Evolutionary conservation across 2,888 invertebrate genomes (phyloP), one percentile per base, ranked within the genome.

Genomic region (Pheosia tremula): DNA sequence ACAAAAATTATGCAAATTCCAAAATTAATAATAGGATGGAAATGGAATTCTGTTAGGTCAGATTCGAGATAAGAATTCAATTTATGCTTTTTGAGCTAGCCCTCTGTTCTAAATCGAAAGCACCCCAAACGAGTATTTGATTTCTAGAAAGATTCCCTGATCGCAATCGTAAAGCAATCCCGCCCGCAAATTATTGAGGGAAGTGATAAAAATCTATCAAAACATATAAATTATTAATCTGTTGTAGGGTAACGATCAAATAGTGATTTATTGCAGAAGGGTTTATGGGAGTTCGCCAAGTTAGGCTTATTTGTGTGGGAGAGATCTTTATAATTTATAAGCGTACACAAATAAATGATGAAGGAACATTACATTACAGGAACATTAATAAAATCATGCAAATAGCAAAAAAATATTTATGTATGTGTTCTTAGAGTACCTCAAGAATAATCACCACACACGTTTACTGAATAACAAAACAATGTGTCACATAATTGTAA

Each of bases 31-130:
- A 82, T 80, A 68, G 72, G 75, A 52, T 69, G 58, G 62, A 68
- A 68, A 69, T 62, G 68, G 74, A 73, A 71, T 64, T 58, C 62
- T 50, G 78, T 78, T 75, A 76, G 72, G 78, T 81, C 80, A 80
- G 74, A 83, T 87, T 84, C 72, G 66, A 84, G 89, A 89, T 90
- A 87, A 84, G 81, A 85, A 88, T 87, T 88, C 87, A 86, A 89
- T 89, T 90, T 88, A 86, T 86, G 85, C 84, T 86, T 88, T 86
- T 80, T 80, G 82, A 64, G 61, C 59, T 63, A 58, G 66, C 75
- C 81, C 83, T 79, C 77, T 67, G 76, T 75, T 79, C 88, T 86
- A 89, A 90, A 91, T 91, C 89, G 88, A 85, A 85, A 82, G 57
- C 70, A 64, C 74, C 78, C 79, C 69, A 68, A 77, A 74, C 64